Evolutionary conservation across 2,888 invertebrate species (phyloP), one percentile per base, ranked within the genome.

Genomic region (Phlogophora meticulosa): DNA sequence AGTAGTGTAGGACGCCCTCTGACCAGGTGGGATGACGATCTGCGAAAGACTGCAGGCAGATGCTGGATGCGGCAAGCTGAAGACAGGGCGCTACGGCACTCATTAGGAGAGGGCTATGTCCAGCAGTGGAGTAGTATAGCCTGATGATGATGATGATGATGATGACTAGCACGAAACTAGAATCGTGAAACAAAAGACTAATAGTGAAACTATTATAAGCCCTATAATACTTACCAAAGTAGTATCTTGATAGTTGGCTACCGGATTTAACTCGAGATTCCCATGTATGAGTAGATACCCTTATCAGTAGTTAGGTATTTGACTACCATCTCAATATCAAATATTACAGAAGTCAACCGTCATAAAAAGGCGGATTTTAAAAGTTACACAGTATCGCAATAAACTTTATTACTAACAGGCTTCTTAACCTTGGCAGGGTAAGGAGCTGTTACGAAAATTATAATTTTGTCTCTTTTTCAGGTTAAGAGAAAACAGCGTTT

Each of bases 301-400:
- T 70, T 72, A 76, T 76, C 76, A 61, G 62, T 43, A 67, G 24
- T 17, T 20, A 34, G 32, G 22, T 76, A 68, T 72, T 76, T 76
- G 61, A 53, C 45, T 62, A 72, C 24, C 62, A 76, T 61, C 72
- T 78, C 67, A 51, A 79, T 67, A 72, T 52, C 56, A 77, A 72
- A 78, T 53, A 78, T 49, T 63, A 79, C 67, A 68, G 72, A 64
- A 79, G 67, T 58, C 56, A 51, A 17, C 36, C 28, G 38, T 63
- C 42, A 38, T 72, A 70, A 72, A 74, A 72, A 55, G 0, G 24
- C 3, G 60, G 69, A 68, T 60, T 74, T 68, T 43, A 32, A 48
- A 45, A 67, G 34, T 17, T 64, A 51, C 10, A 51, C 40, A 49
- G 28, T 32, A 45, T 40, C n/a, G 43, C 7, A 32, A 17, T 66